Conservation (phyloP, 2,797 vertebrate species). For the Trichosurus vulpecula region DNA sequence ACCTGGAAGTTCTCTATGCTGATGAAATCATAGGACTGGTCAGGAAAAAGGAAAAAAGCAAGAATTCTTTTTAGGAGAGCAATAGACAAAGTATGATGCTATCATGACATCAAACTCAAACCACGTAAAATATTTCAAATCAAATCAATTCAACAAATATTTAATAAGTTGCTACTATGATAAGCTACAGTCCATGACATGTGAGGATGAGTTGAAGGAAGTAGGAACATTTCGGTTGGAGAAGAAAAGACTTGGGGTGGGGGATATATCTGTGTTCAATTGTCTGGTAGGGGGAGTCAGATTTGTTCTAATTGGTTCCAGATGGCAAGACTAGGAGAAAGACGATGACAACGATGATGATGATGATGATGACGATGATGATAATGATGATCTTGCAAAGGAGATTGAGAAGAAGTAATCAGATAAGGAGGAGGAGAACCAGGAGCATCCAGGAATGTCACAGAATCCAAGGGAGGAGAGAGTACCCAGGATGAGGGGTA, state of each 20-base stretch:
- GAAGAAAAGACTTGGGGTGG: neutral
- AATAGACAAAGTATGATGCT: conserved; percentile 28
- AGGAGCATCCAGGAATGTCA: too few species aligned
- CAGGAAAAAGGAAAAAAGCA: conserved; percentile 30
- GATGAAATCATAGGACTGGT: conserved; percentile 4
- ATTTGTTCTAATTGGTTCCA: neutral
- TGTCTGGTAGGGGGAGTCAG: neutral
- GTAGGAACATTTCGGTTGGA: neutral
- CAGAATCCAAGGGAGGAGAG: neutral
- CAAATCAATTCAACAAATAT: neutral
- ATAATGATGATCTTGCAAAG: neutral
- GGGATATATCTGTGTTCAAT: neutral
- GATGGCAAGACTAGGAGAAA: neutral
- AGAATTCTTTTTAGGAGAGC: conserved; percentile 54
- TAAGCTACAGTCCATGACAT: neutral
- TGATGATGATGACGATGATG: too few species aligned
- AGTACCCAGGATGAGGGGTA: neutral
- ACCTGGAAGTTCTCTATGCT: neutral
- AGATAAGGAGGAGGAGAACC: neutral
- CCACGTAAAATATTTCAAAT: neutral
- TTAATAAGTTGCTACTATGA: neutral
- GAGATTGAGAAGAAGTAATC: neutral
- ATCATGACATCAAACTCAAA: conserved; percentile 53
- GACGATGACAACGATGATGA: neutral
- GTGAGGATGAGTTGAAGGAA: neutral